Conservation (phyloP, 2,797 vertebrate species). For the Sarcoramphus papa region DNA sequence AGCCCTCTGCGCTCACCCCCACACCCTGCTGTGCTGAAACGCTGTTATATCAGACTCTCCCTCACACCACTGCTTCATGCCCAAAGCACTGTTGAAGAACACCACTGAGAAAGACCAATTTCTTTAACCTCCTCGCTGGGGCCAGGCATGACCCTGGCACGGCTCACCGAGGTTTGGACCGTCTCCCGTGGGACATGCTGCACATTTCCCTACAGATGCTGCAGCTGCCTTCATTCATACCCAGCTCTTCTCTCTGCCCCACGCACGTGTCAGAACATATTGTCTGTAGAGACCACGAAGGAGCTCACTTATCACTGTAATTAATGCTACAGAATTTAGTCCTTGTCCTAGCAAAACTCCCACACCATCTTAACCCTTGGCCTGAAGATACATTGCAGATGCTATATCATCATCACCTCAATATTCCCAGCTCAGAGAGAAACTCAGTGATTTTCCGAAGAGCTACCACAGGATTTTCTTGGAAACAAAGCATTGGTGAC, state of each 20-base stretch:
- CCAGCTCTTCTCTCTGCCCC: neutral
- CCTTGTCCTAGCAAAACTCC: neutral
- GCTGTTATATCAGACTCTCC: neutral
- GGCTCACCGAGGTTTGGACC: accelerated
- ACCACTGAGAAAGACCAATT: accelerated
- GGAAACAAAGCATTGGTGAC: neutral
- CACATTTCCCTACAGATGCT: neutral
- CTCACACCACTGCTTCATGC: neutral
- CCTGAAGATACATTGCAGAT: neutral
- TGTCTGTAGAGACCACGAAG: neutral
- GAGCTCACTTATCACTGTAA: neutral
- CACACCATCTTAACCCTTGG: neutral
- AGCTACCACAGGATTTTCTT: neutral
- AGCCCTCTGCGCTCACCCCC: neutral
- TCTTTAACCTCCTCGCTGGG: neutral
- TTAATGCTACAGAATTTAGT: neutral
- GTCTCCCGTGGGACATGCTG: neutral
- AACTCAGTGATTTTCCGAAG: neutral
- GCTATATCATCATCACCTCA: neutral
- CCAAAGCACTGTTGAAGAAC: neutral
- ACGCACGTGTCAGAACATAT: accelerated
- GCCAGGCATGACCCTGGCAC: neutral
- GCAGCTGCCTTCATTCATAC: neutral
- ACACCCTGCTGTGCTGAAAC: accelerated
- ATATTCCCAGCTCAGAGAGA: neutral